Evolutionary conservation across 2,888 invertebrate species (phyloP), one percentile per base, ranked within the genome.

Genomic region (Xestobium rufovillosum): DNA sequence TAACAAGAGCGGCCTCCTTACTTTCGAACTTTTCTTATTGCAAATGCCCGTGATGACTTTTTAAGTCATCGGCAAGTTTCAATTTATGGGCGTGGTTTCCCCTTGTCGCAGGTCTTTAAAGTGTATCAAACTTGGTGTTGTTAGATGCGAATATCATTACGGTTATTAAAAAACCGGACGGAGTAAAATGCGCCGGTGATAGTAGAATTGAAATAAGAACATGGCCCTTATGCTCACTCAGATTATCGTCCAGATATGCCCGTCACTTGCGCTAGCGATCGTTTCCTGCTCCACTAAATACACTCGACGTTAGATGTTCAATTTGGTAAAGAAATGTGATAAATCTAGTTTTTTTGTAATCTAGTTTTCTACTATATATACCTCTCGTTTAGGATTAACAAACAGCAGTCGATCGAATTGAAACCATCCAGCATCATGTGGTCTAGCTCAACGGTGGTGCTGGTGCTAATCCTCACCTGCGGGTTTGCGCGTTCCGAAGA

Each of bases 201-300:
- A 19, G 23, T 19, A 19, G 23, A 19, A 19, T n/a, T n/a, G n/a
- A n/a, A n/a, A n/a, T n/a, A n/a, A 19, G 23, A 19, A n/a, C 23
- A n/a, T 47, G 40, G 36, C 44, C 43, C 42, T 44, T 43, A 43
- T 44, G 36, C 47, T 49, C 48, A 43, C 33, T 44, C 42, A 45
- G 48, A 44, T 48, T 49, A 47, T 48, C 49, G 45, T 51, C 23
- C 23, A 50, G 47, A 49, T 50, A 41, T 48, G 50, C 56, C 57
- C 54, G 57, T 57, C 56, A 55, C 57, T 54, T 53, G 43, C 52
- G 51, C 52, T 51, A 50, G 57, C 61, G 57, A 58, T 63, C 56
- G 56, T 60, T 62, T 63, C 63, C 59, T 64, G 65, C 65, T 66
- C 65, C 65, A 66, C 63, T 66, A 62, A 63, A 53, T 60, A 50